A percentile compares a stretch with the other conserved stretches of the same genome.
Evolutionary conservation across 2,797 vertebrate species (phyloP).

Genomic region (Calcarius lapponicus): DNA sequence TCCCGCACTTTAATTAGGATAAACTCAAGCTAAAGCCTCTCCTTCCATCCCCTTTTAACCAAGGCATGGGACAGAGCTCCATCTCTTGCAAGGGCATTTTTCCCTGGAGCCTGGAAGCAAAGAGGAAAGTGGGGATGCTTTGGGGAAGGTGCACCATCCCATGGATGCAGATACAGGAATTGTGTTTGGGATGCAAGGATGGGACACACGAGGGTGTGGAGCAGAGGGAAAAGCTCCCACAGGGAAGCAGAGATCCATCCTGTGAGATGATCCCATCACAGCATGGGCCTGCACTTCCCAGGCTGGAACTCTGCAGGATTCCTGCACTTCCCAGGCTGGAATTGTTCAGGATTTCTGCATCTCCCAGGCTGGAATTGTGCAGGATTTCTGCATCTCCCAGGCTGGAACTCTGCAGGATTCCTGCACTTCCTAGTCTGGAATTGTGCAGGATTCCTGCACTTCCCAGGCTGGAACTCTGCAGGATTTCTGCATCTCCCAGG

Average conservation of each 20-base stretch:
- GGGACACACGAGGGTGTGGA: not conserved
- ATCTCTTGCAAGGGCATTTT: fast-evolving
- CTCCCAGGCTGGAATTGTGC: too few relatives aligned
- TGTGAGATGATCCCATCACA: not conserved
- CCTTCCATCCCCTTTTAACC: not conserved
- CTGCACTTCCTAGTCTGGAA: too few relatives aligned
- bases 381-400: too few relatives aligned
- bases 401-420: too few relatives aligned
- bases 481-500: too few relatives aligned
- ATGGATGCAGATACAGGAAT: not conserved
- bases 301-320: too few relatives aligned
- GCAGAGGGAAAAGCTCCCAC: not conserved
- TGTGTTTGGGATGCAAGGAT: fast-evolving
- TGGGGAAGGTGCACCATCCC: not conserved
- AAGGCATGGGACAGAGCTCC: not conserved
- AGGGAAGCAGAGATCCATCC: not conserved
- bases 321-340: too few relatives aligned
- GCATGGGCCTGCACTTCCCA: not conserved
- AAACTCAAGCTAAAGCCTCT: not conserved
- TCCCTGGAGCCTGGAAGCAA: fast-evolving
- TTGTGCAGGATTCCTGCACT: too few relatives aligned
- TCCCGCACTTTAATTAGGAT: not conserved
- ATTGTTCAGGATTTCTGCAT: too few relatives aligned
- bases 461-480: too few relatives aligned
- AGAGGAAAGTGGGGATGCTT: not conserved